Evolutionary conservation across 2,797 vertebrate genomes (phyloP).

Genomic region (Eulemur albifrons): DNA sequence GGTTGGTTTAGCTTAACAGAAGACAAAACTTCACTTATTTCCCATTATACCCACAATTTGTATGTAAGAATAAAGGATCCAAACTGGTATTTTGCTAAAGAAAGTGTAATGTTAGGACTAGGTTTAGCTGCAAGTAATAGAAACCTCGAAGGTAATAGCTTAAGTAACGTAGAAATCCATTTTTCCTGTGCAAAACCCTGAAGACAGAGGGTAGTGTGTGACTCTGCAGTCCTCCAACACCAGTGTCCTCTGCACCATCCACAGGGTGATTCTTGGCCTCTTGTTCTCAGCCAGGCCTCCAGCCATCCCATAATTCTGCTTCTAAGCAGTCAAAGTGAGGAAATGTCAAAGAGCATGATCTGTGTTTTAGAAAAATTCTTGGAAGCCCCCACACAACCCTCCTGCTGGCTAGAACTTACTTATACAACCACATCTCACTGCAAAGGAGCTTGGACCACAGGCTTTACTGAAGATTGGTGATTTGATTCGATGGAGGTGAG

Average conservation of each 20-base stretch:
- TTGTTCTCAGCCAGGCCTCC: not conserved
- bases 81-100: not conserved
- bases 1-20: not conserved
- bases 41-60: not conserved
- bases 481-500: not conserved
- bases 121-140: not conserved
- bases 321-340: not conserved
- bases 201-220: not conserved
- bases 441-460: not conserved
- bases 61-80: not conserved
- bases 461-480: not conserved
- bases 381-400: not conserved
- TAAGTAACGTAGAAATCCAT: not conserved
- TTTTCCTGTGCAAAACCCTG: not conserved
- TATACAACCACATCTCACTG: not conserved
- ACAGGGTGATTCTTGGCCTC: not conserved
- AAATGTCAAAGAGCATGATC: not conserved
- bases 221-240: not conserved
- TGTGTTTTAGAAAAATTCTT: not conserved
- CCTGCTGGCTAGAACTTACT: not conserved
- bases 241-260: rapidly evolving
- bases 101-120: not conserved
- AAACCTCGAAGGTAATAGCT: not conserved
- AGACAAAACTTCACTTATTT: not conserved
- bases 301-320: not conserved